Evolutionary conservation across 2,797 vertebrate genomes (phyloP), one percentile per base, ranked within the genome.

Genomic region (Bovichtus diacanthus): DNA sequence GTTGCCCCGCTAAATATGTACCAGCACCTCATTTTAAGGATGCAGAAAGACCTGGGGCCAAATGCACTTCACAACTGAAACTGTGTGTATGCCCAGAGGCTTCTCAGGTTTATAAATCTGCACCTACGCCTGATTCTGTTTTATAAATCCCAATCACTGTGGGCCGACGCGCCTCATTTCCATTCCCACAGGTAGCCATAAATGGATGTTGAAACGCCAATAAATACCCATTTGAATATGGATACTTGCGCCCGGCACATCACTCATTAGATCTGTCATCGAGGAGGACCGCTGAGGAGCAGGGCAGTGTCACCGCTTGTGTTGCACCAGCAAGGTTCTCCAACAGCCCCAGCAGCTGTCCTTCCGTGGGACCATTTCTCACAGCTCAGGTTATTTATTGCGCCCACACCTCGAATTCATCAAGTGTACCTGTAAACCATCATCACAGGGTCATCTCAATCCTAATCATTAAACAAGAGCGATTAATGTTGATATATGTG

Each of bases 1-100:
- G 77, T 81, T 74, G 83, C 77, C 16, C 65, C 76, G 63, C 71
- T 82, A 86, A 82, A 84, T 73, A 19, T 44, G 29, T 56, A 71
- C 38, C 19, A 47, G 21, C 23, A 31, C n/a, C 43, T 78, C 3
- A n/a, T 63, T 25, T 63, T 41, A 31, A 61, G 6, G 50, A 61
- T 44, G 51, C 31, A n/a, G 18, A 44, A 23, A 60, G 27, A 54
- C 66, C n/a, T 27, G 27, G 0, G 9, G 46, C 29, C 62, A 38
- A 31, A 50, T 38, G 21, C 31, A 38, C 0, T 36, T 56, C 34
- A n/a, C 2, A 11, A 21, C 54, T 34, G 39, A 23, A 38, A 13
- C n/a, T 39, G 56, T 23, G 13, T 27, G 44, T 53, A 16, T 0
- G 18, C 54, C 36, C 19, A 56, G 18, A 53, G 16, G 19, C 50